Percentiles rank a stretch among this genome's conserved stretches.
phyloP scores from a whole-genome alignment of 2,113 vertebrate genomes.

The Tautogolabrus adspersus region DNA sequence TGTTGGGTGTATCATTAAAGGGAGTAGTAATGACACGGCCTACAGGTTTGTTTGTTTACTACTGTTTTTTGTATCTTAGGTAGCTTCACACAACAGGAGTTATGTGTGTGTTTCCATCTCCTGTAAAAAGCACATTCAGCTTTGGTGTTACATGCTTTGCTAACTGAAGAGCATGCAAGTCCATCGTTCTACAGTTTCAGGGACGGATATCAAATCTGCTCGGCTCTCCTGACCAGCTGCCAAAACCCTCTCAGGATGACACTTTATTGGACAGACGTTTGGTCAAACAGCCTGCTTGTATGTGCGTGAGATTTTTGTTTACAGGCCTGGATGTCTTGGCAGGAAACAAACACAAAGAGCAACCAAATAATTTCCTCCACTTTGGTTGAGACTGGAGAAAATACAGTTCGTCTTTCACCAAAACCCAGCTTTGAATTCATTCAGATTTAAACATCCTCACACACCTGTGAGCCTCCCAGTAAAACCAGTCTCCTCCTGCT shows the following conservation, averaged over 20 bases:
- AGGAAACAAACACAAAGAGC: background rate
- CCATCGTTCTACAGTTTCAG: background rate
- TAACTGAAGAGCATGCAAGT: background rate
- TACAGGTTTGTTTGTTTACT: too few relatives aligned
- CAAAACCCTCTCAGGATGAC: conserved; percentile 2
- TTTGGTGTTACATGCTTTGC: background rate
- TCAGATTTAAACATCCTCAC: background rate
- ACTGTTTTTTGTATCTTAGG: too few relatives aligned
- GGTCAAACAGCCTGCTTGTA: conserved; percentile 3
- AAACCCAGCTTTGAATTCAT: background rate
- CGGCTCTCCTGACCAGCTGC: background rate
- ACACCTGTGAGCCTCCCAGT: conserved; percentile 30
- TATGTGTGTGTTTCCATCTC: background rate
- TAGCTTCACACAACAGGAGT: too few relatives aligned
- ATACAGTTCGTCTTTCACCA: background rate
- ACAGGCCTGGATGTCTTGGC: background rate
- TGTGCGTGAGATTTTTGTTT: conserved; percentile 1
- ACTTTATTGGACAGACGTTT: background rate
- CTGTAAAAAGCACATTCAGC: background rate
- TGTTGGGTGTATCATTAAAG: too few relatives aligned
- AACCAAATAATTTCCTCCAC: background rate
- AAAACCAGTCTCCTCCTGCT: conserved; percentile 46
- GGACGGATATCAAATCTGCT: background rate
- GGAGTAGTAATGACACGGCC: too few relatives aligned
- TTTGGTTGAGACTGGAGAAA: background rate